phyloP scores from a whole-genome alignment of 2,888 invertebrate species.

The Dryadula phaetusa region DNA sequence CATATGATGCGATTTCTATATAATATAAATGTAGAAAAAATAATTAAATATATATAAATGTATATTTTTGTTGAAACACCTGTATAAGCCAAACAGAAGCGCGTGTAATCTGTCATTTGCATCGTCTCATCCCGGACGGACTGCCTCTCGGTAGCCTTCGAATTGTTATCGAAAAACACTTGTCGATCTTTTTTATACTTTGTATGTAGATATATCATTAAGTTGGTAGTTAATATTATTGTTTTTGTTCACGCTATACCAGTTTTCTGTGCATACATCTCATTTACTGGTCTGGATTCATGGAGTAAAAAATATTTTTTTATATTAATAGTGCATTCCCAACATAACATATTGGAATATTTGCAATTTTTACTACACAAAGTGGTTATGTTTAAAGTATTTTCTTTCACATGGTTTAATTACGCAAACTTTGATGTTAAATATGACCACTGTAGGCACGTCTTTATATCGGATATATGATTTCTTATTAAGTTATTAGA shows the following conservation, averaged over 20 bases:
- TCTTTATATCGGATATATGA: no score
- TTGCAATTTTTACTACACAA: no score
- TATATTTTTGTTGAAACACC: constrained; percentile 34
- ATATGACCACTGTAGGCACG: no score
- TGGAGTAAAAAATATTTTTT: no score
- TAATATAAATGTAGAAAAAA: not conserved
- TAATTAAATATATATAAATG: not conserved
- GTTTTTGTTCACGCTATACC: not conserved
- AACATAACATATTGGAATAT: no score
- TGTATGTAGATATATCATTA: not conserved
- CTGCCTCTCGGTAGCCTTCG: constrained; percentile 44
- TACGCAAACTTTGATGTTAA: no score
- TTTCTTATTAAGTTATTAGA: no score
- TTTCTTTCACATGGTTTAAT: no score
- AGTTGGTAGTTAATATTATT: not conserved
- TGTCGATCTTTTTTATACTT: not conserved
- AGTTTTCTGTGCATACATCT: not conserved
- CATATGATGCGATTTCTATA: not conserved
- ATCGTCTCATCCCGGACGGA: constrained; percentile 69
- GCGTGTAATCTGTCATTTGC: constrained; percentile 62
- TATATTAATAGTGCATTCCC: no score
- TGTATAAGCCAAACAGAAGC: constrained; percentile 44
- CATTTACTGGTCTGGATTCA: no score
- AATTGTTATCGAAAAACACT: constrained; percentile 27
- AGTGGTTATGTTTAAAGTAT: no score